Base-by-base conservation (phyloP, 2,113 vertebrate species). In the Entelurus aequoreus region DNA sequence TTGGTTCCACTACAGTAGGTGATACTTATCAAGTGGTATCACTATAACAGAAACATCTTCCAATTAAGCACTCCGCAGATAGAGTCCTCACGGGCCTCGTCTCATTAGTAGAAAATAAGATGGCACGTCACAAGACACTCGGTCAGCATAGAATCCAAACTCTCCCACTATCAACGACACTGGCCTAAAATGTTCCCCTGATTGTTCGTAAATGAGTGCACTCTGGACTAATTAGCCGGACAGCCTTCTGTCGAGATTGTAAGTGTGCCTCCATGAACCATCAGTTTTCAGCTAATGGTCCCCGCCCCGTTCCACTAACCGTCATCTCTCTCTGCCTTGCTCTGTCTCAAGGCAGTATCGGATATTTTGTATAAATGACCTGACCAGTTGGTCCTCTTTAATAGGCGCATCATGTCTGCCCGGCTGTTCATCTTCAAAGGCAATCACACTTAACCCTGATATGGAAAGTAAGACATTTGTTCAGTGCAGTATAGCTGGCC, bases 161-260 rank as follows among this genome's bases (percentile, higher is more conserved):
- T 44, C 28, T 61, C 14, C 47, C 12, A 0, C 67, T 37, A 47
- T 79, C 55, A 56, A 4, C 62, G 9, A 36, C 63, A 28, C 58
- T 53, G 40, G 65, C 63, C 63, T 68, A 68, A 62, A 44, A 36
- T 42, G 55, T 46, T 16, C 38, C 48, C 42, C 57, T 48, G 60
- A 78, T 80, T 68, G 68, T 42, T 55, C 48, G 62, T 56, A 65
- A 81, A 51, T 54, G 63, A 5, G 64, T 60, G 58, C 35, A 48
- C 44, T 70, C 54, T 11, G 38, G 56, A 35, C 48, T 77, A 78
- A 78, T 86, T 82, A 81, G 60, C 19, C 6, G 57, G 62, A 63
- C 59, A 57, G 65, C 63, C 56, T 63, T 76, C 62, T 69, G 36
- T 64, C 54, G 52, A 72, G 67, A 80, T 79, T 66, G 66, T 76